A percentile compares a stretch with the other conserved stretches of the same genome.
Evolutionary conservation across 2,113 vertebrate genomes (phyloP).

Genomic region (Xiphophorus maculatus): DNA sequence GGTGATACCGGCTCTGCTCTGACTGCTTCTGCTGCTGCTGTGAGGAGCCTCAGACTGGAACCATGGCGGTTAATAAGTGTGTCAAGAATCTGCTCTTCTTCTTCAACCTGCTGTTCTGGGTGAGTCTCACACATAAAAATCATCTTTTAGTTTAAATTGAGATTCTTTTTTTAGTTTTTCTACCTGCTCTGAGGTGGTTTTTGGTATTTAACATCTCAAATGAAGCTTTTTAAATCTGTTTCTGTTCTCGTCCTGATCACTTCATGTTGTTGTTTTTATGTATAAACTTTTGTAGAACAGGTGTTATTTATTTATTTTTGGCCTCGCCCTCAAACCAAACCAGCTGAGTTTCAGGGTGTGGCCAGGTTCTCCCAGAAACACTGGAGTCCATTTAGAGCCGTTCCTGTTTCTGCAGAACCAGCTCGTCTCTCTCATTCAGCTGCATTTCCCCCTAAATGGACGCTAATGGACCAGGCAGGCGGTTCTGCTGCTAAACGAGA

Average conservation of each 20-base stretch:
- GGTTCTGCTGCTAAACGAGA: background rate
- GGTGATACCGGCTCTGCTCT: conserved; percentile 22
- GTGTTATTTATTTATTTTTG: conserved; percentile 5
- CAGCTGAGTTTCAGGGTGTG: conserved; percentile 50
- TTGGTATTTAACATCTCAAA: no score
- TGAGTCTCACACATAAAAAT: conserved; percentile 70
- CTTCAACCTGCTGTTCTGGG: conserved; percentile 94
- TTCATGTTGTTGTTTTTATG: no score
- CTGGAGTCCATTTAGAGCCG: background rate
- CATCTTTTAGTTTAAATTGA: background rate
- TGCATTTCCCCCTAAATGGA: background rate
- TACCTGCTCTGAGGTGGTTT: background rate
- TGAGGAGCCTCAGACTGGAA: background rate
- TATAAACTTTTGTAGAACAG: background rate
- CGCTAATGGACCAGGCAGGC: background rate
- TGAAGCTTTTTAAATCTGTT: no score
- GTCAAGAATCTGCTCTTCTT: conserved; percentile 89
- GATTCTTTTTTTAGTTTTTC: no score
- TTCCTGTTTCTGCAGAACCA: no score
- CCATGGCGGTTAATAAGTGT: conserved; percentile 87
- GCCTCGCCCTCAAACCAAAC: conserved; percentile 28
- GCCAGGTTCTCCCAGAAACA: background rate
- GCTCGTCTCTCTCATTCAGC: background rate
- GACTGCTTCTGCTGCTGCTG: background rate
- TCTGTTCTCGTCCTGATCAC: no score